Percentiles rank a stretch among this genome's conserved stretches.
These are phyloP conservation scores for Acyrthosiphon pisum DNA, from an alignment of 1,140 invertebrate genomes.

Conservation along the genomic window DNA sequence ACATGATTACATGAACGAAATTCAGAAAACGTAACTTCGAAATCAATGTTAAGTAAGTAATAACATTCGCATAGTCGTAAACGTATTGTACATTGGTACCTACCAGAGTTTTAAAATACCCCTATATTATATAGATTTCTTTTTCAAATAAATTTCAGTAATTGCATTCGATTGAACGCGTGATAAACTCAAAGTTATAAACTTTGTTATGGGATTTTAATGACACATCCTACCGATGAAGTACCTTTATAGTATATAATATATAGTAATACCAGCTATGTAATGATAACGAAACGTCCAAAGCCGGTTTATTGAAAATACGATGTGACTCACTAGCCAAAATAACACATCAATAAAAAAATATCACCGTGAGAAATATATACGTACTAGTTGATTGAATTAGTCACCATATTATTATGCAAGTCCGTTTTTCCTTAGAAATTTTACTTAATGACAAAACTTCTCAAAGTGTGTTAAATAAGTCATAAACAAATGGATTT, in stretches of 20 bases:
- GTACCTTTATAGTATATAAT: not conserved
- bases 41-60: not conserved
- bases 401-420: not conserved
- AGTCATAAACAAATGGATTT: constrained; percentile 29
- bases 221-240: not conserved
- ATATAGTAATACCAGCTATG: not conserved
- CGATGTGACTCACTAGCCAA: not conserved
- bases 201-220: constrained; percentile 9
- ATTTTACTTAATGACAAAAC: constrained; percentile 16
- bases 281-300: not conserved
- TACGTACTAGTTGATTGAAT: not conserved
- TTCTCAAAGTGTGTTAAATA: not conserved
- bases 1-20: not conserved
- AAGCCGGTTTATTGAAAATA: constrained; percentile 36
- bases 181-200: constrained; percentile 4
- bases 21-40: not conserved
- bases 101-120: not conserved
- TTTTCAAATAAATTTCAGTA: not conserved
- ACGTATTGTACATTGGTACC: not conserved
- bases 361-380: constrained; percentile 37
- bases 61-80: not conserved
- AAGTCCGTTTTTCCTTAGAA: not conserved
- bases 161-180: not conserved
- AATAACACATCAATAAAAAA: constrained; percentile 10
- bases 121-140: not conserved